Percentiles rank a stretch among this genome's conserved stretches.
phyloP scores from a whole-genome alignment of 2,797 vertebrate species.

The Columba guinea region DNA sequence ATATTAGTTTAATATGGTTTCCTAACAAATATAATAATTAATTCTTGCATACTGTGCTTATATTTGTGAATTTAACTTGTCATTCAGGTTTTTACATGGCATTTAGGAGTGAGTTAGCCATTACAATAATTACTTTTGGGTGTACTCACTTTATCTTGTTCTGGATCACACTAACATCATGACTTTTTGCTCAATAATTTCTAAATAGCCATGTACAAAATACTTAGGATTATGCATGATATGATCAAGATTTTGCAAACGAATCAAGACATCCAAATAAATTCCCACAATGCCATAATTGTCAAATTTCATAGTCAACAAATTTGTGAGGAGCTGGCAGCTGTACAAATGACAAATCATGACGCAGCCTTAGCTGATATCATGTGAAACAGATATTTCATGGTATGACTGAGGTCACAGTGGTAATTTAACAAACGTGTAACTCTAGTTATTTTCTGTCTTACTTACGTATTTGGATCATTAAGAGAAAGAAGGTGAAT shows the following conservation, averaged over 20 bases:
- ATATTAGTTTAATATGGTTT: not conserved
- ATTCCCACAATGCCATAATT: not conserved
- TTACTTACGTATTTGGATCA: not conserved
- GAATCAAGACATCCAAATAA: not conserved
- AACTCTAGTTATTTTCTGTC: not conserved
- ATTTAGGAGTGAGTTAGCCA: not conserved
- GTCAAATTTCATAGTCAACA: not conserved
- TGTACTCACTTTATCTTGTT: not conserved
- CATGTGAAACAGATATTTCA: not conserved
- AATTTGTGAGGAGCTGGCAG: not conserved
- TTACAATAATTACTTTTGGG: not conserved
- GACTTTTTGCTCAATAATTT: not conserved
- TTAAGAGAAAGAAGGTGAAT: not conserved
- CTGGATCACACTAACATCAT: not conserved
- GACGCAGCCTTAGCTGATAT: not conserved
- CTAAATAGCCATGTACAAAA: not conserved
- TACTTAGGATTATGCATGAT: not conserved
- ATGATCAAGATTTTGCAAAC: not conserved
- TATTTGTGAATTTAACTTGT: not conserved
- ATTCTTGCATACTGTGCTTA: not conserved
- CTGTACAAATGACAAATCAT: not conserved
- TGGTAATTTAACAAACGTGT: not conserved
- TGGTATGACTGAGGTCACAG: not conserved
- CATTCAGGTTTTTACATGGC: not conserved
- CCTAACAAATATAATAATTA: constrained; percentile 5